A percentile compares a stretch with the other conserved stretches of the same genome.
phyloP scores from a whole-genome alignment of 2,113 vertebrate genomes.

The Microcebus ravelobensis region DNA sequence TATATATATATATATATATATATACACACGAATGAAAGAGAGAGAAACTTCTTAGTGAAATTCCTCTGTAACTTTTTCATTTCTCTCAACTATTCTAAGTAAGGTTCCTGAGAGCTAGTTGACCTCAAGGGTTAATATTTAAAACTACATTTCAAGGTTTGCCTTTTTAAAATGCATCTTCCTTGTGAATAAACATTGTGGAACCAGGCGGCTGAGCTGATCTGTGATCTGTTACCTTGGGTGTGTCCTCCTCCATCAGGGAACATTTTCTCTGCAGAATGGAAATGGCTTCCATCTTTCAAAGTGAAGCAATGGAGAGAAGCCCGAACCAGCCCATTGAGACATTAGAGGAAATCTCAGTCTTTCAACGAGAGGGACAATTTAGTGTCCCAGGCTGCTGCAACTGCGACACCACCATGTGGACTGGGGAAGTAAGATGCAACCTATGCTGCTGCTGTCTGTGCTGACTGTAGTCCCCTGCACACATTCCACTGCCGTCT shows the following conservation, averaged over 20 bases:
- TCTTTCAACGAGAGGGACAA: background rate
- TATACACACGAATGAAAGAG: background rate
- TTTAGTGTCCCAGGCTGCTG: background rate
- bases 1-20: background rate
- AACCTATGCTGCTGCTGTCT: no score
- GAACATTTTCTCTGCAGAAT: background rate
- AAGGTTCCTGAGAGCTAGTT: conserved; percentile 4
- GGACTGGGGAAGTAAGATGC: background rate
- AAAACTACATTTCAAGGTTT: conserved; percentile 21
- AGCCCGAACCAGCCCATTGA: background rate
- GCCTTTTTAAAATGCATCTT: background rate
- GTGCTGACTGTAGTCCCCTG: no score
- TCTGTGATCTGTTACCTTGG: background rate
- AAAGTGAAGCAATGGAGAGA: background rate
- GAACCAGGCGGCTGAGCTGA: background rate
- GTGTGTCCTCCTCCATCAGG: background rate
- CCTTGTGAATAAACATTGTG: conserved; percentile 11
- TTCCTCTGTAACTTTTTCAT: background rate
- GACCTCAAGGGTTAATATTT: conserved; percentile 48
- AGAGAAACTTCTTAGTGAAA: background rate
- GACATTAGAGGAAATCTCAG: background rate
- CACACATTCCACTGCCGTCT: accelerated
- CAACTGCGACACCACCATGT: accelerated
- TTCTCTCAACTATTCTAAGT: conserved; percentile 6
- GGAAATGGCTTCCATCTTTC: conserved; percentile 16